Evolutionary conservation across 2,113 vertebrate genomes (phyloP), one percentile per base, ranked within the genome.

Genomic region (Syrrhaptes paradoxus): DNA sequence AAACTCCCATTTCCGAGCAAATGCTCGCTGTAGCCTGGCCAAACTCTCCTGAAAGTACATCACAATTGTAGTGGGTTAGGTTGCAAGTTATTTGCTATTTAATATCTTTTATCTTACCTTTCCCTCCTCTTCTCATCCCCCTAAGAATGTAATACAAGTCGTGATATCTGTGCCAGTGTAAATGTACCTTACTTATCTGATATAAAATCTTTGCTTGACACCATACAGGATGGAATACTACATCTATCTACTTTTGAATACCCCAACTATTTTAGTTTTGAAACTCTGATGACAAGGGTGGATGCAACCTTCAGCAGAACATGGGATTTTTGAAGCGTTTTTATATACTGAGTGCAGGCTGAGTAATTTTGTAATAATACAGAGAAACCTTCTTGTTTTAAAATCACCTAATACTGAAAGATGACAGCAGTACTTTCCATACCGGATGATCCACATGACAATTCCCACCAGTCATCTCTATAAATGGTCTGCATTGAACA

Each of bases 1-100:
- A 98, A 99, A 99, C 95, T 99, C 99, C 99, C 99, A 99, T 96
- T 99, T 99, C 93, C 99, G 98, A 96, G 99, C 99, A 95, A 99
- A 99, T 34, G 99, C 99, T 98, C 99, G 97, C 97, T 99, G 99
- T 97, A 99, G 98, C 97, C 99, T 98, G 76, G 99, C 99, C 98
- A 99, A 98, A 97, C 99, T 99, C 94, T 99, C 99, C 99, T 99
- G 98, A 96, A 97, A 96, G 97, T 2, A 97, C 16, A 95, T 16
- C 51, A 89, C 25, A 83, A 41, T 71, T 90, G 92, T 94, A 68
- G 76, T 80, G 21, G 26, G 49, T 83, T 93, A 90, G 20, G 21
- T 49, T 87, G 17, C 31, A 58, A 80, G 28, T 76, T 72, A 80
- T 71, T 85, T 66, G 49, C 6, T 49, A 4, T 75, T 77, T 85